Evolutionary conservation across 2,797 vertebrate species (phyloP).

Genomic region (Melanotaenia maccullochi): DNA sequence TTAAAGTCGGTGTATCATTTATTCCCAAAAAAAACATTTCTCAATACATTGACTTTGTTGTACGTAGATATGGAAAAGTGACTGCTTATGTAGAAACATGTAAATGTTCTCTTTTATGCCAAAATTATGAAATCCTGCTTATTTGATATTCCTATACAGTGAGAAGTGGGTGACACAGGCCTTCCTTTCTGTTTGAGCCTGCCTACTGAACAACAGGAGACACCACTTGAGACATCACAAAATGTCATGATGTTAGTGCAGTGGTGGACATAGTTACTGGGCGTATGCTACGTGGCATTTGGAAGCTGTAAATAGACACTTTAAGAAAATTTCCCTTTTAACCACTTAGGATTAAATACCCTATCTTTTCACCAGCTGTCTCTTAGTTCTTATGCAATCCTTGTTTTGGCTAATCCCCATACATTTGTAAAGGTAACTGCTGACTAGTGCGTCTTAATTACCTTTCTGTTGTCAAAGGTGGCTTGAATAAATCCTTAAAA

Average conservation of each 20-base stretch:
- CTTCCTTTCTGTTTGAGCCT: constrained; percentile 39
- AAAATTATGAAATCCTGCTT: constrained; percentile 62
- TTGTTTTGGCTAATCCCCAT: constrained; percentile 41
- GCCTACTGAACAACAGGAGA: constrained; percentile 49
- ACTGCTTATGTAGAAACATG: constrained; percentile 61
- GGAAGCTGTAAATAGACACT: constrained; percentile 36
- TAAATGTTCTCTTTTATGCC: constrained; percentile 45
- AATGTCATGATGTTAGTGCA: constrained; percentile 35
- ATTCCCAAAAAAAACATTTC: constrained; percentile 75
- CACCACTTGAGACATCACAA: constrained; percentile 39
- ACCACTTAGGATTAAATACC: constrained; percentile 38
- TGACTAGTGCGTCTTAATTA: constrained; percentile 39
- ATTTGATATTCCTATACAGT: constrained; percentile 31
- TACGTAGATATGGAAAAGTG: constrained; percentile 66
- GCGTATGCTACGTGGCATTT: constrained; percentile 29
- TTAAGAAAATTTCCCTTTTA: constrained; percentile 29
- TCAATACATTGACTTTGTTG: constrained; percentile 71
- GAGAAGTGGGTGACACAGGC: constrained; percentile 45
- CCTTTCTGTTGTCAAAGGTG: constrained; percentile 40
- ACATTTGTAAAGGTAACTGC: constrained; percentile 41
- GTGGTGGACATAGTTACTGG: constrained; percentile 34
- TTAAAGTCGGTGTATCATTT: constrained; percentile 70
- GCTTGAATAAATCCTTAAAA: constrained; percentile 46
- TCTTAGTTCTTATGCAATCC: constrained; percentile 21
- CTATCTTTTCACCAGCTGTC: constrained; percentile 25